A percentile compares a stretch with the other conserved stretches of the same genome.
Conservation (phyloP, 2,113 vertebrate species). For the Toxotes chatareus region DNA sequence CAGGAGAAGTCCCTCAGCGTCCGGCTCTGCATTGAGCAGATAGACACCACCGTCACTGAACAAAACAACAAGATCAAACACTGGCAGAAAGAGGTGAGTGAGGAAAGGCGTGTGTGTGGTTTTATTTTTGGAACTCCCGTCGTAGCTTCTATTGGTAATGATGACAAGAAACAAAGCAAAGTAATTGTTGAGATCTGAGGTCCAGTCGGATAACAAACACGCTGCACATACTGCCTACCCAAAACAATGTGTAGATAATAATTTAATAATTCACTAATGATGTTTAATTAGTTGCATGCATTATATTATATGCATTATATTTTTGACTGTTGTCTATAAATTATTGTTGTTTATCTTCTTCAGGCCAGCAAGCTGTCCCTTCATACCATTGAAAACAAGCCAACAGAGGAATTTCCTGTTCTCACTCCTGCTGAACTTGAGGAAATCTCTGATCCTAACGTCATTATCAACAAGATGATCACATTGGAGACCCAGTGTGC, state of each 20-base stretch:
- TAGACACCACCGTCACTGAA: constrained; percentile 87
- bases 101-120: neutral
- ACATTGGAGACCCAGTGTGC: constrained; percentile 90
- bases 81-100: constrained; percentile 95
- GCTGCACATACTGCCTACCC: no score
- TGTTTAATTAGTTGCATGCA: neutral
- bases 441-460: constrained; percentile 84
- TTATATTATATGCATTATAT: neutral
- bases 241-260: no score
- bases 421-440: constrained; percentile 86
- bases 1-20: constrained; percentile 92
- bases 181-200: neutral
- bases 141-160: neutral
- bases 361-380: constrained; percentile 90
- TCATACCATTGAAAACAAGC: constrained; percentile 87
- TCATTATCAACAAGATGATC: constrained; percentile 89
- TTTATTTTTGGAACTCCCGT: neutral
- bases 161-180: neutral
- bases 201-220: neutral
- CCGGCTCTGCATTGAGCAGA: constrained; percentile 91
- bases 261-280: neutral
- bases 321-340: neutral
- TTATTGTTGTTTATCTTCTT: neutral
- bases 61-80: constrained; percentile 92
- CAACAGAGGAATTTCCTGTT: constrained; percentile 83